phyloP scores from a whole-genome alignment of 2,797 vertebrate species.

The Benthosema pterotum region DNA sequence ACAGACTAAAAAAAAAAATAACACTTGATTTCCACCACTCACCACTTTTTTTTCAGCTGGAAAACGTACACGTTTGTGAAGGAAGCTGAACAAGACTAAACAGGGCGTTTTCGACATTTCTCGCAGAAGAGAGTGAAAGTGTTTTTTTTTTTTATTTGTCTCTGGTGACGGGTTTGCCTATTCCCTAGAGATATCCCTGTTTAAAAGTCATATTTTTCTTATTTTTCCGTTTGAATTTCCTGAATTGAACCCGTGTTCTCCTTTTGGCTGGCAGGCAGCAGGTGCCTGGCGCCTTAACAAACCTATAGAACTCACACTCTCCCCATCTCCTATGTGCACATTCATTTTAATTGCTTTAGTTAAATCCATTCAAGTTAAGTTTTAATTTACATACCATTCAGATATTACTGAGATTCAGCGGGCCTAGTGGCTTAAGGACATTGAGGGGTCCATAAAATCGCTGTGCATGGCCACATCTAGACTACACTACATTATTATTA shows the following conservation, averaged over 20 bases:
- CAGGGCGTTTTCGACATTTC: slow-evolving; percentile 68
- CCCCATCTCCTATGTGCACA: no score
- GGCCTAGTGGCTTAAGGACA: no score
- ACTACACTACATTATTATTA: no score
- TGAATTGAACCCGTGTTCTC: slow-evolving; percentile 35
- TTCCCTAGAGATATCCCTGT: slow-evolving; percentile 68
- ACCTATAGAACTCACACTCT: no score
- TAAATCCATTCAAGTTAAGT: no score
- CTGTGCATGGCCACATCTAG: no score
- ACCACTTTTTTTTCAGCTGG: slow-evolving; percentile 68
- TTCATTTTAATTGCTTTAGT: no score
- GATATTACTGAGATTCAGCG: no score
- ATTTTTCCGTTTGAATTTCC: slow-evolving; percentile 58
- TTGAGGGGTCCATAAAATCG: no score
- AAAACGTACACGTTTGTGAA: slow-evolving; percentile 75
- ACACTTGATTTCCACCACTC: slow-evolving; percentile 23
- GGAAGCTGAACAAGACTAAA: slow-evolving; percentile 77
- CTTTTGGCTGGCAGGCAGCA: not conserved
- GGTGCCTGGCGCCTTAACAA: not conserved
- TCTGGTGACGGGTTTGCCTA: slow-evolving; percentile 68
- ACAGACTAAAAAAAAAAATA: slow-evolving; percentile 40
- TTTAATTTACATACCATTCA: not conserved
- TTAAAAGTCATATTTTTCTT: slow-evolving; percentile 62
- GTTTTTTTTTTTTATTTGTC: slow-evolving; percentile 68
- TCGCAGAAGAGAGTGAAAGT: slow-evolving; percentile 62